Evolutionary conservation across 2,113 vertebrate genomes (phyloP).

Genomic region (Dipodomys ordii): DNA sequence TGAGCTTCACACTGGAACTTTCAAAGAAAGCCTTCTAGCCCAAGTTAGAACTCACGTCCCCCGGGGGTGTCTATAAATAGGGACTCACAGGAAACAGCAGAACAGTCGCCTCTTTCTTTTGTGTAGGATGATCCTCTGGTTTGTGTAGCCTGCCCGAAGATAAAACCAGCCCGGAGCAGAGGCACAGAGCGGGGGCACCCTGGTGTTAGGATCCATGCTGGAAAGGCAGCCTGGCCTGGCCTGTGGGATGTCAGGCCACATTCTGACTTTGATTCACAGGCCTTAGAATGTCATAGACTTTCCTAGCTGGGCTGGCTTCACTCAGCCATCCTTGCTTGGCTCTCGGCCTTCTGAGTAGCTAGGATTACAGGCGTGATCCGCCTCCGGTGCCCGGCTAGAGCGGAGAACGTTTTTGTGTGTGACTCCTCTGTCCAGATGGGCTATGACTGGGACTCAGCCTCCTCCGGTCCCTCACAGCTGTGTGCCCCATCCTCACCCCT

Average conservation of each 20-base stretch:
- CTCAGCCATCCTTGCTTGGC: too few species aligned
- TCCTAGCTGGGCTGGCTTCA: too few species aligned
- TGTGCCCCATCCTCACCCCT: not conserved
- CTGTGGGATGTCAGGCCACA: not conserved
- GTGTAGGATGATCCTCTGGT: conserved; percentile 7
- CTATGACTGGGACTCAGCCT: not conserved
- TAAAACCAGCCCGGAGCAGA: not conserved
- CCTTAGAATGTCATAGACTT: not conserved
- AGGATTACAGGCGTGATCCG: too few species aligned
- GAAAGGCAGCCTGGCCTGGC: too few species aligned
- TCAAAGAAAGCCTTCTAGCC: conserved; percentile 68
- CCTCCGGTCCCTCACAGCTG: not conserved
- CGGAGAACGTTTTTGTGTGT: not conserved
- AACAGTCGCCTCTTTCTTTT: conserved; percentile 5
- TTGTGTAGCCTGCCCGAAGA: not conserved
- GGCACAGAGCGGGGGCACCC: not conserved
- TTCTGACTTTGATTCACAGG: not conserved
- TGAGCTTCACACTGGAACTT: conserved; percentile 76
- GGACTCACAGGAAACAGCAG: not conserved
- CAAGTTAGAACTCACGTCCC: conserved; percentile 45
- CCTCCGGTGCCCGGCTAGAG: not conserved
- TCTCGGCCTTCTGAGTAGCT: too few species aligned
- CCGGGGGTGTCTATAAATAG: not conserved
- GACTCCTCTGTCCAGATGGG: too few species aligned
- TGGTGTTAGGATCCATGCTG: not conserved